A percentile compares a stretch with the other conserved stretches of the same genome.
Evolutionary conservation across 2,797 vertebrate species (phyloP).

Genomic region (Carduelis carduelis): DNA sequence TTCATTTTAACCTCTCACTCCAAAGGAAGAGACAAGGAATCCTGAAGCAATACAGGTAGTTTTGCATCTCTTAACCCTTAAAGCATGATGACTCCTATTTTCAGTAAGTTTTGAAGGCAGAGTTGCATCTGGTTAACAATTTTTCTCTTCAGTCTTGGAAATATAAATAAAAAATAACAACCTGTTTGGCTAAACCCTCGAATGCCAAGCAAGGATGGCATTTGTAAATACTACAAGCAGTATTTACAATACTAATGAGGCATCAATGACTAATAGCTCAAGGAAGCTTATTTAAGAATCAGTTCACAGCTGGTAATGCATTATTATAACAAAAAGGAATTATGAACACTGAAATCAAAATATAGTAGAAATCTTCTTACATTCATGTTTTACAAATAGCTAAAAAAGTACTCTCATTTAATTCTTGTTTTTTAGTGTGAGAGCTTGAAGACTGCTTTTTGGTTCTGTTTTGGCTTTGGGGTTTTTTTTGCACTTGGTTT

Average conservation of each 20-base stretch:
- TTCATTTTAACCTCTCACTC: not conserved
- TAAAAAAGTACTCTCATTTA: accelerated
- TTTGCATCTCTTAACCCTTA: not conserved
- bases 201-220: not conserved
- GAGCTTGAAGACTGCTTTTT: accelerated
- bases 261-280: conserved; percentile 11
- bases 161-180: conserved; percentile 18
- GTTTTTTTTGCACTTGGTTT: not conserved
- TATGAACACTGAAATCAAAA: not conserved
- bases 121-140: not conserved
- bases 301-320: not conserved
- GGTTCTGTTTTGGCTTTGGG: accelerated
- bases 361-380: not conserved
- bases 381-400: not conserved
- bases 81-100: not conserved
- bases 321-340: not conserved
- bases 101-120: not conserved
- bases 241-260: conserved; percentile 45
- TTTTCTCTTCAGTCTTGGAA: not conserved
- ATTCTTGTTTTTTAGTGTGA: accelerated
- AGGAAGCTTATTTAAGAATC: conserved; percentile 16
- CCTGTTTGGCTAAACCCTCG: not conserved
- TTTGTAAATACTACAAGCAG: not conserved
- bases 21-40: not conserved
- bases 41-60: not conserved